A percentile compares a stretch with the other conserved stretches of the same genome.
Evolutionary conservation across 2,797 vertebrate genomes (phyloP).

Genomic region (Mus minutoides): DNA sequence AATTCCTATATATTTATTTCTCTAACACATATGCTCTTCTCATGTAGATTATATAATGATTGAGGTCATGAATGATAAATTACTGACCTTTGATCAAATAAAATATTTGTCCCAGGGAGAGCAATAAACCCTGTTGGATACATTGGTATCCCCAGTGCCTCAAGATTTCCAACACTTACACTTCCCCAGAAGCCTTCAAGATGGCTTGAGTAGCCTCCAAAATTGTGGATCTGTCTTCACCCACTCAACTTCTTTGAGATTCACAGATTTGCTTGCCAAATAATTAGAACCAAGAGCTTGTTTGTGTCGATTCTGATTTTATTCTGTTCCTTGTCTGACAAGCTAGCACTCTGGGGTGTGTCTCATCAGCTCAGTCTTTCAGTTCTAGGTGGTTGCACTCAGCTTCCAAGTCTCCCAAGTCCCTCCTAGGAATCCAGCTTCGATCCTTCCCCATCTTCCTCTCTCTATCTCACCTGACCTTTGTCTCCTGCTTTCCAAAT

Average conservation of each 20-base stretch:
- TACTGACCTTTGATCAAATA: neutral
- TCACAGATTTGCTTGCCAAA: slow-evolving; percentile 52
- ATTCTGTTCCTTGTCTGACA: slow-evolving; percentile 43
- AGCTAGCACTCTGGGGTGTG: slow-evolving; percentile 43
- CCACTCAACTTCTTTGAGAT: slow-evolving; percentile 57
- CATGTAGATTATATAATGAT: neutral
- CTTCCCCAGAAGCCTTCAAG: slow-evolving; percentile 41
- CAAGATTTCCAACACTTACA: neutral
- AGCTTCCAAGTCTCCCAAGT: neutral
- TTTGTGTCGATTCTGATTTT: slow-evolving; percentile 56
- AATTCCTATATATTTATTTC: neutral
- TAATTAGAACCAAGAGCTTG: slow-evolving; percentile 59
- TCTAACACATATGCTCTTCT: neutral
- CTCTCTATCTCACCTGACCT: neutral
- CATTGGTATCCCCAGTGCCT: neutral
- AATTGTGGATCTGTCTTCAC: slow-evolving; percentile 9
- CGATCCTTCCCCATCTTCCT: neutral
- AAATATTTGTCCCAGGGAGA: slow-evolving; percentile 35
- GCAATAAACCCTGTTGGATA: slow-evolving; percentile 39
- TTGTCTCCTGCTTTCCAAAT: neutral
- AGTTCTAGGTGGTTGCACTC: neutral
- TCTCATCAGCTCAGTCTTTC: neutral
- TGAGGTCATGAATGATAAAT: neutral
- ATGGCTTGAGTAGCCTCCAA: slow-evolving; percentile 40
- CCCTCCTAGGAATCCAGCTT: neutral